Conservation (phyloP, 1,140 invertebrate species). For the Papilio aristodemus region DNA sequence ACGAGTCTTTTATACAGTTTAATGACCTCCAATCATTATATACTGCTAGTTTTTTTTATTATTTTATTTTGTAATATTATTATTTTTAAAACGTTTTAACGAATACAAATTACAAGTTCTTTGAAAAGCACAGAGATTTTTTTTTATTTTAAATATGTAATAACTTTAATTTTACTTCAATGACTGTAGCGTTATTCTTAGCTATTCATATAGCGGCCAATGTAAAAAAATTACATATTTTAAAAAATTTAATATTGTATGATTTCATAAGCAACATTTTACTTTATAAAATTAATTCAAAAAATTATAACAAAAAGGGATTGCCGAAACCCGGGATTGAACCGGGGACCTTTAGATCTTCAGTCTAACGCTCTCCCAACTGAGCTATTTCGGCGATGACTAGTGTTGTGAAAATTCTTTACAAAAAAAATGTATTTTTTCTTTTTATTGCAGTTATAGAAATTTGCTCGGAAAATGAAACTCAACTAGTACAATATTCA, state of each 20-base stretch:
- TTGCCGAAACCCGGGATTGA: slow-evolving; percentile 31
- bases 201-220: too few species aligned
- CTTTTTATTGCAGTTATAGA: slow-evolving; percentile 86
- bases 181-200: too few species aligned
- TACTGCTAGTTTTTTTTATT: not conserved
- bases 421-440: slow-evolving; percentile 26
- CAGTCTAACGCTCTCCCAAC: slow-evolving; percentile 35
- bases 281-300: too few species aligned
- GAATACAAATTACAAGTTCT: not conserved
- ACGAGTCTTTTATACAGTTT: slow-evolving; percentile 11
- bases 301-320: not conserved
- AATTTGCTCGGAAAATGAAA: slow-evolving; percentile 86
- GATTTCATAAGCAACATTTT: too few species aligned
- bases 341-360: slow-evolving; percentile 32
- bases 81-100: not conserved
- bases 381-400: slow-evolving; percentile 25
- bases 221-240: too few species aligned
- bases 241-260: too few species aligned
- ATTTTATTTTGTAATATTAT: too few species aligned
- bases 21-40: slow-evolving; percentile 6
- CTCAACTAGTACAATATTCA: slow-evolving; percentile 82
- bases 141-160: too few species aligned
- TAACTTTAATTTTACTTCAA: too few species aligned
- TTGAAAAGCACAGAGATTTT: too few species aligned
- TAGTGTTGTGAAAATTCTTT: not conserved